A percentile compares a stretch with the other conserved stretches of the same genome.
phyloP scores from a whole-genome alignment of 2,888 invertebrate genomes.

The Erebia epiphron region DNA sequence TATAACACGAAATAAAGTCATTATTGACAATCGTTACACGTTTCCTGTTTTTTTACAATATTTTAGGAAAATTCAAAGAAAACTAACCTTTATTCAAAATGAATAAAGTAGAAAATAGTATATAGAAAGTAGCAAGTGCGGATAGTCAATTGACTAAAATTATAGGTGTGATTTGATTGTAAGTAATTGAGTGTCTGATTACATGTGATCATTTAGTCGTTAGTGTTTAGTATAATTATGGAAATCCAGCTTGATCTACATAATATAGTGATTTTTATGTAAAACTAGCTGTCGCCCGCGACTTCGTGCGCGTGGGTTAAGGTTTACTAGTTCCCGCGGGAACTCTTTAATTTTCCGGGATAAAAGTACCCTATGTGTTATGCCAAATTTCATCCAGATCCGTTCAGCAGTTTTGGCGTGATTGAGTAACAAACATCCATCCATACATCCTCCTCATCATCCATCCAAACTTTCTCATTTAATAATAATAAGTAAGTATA shows the following conservation, averaged over 20 bases:
- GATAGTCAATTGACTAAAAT: constrained; percentile 20
- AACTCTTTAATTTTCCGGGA: too few relatives aligned
- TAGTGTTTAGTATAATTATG: constrained; percentile 2
- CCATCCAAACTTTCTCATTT: too few relatives aligned
- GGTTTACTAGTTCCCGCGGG: too few relatives aligned
- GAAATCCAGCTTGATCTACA: neutral
- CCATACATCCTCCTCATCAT: too few relatives aligned
- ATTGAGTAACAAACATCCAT: too few relatives aligned
- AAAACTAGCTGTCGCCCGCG: too few relatives aligned
- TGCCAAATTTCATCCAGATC: too few relatives aligned
- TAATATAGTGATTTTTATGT: neutral
- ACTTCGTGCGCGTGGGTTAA: too few relatives aligned
- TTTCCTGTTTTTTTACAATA: constrained; percentile 16
- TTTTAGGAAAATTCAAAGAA: neutral
- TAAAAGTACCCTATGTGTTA: too few relatives aligned
- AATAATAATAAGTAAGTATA: too few relatives aligned
- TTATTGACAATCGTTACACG: constrained; percentile 4
- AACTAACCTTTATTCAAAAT: neutral
- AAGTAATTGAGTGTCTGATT: constrained; percentile 7
- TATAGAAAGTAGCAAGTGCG: neutral
- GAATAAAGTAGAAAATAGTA: neutral
- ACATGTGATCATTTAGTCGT: constrained; percentile 8
- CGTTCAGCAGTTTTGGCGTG: too few relatives aligned
- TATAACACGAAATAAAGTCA: constrained; percentile 17
- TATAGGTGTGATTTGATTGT: constrained; percentile 18